Conservation (phyloP, 2,113 vertebrate genomes). For the Eupsittula cactorum region DNA sequence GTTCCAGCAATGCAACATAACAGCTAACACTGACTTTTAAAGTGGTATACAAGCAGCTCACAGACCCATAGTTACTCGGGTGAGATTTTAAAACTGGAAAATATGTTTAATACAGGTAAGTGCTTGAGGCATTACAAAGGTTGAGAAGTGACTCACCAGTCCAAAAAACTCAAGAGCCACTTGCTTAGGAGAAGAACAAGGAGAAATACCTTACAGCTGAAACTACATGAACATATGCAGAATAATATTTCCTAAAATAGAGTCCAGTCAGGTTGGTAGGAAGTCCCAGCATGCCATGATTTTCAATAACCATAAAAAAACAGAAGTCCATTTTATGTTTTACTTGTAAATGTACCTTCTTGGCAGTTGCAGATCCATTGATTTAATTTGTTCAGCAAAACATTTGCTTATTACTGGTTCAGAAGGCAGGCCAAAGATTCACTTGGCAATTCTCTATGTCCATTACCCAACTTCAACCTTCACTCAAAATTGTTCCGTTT, state of each 20-base stretch:
- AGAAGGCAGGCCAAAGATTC: constrained; percentile 21
- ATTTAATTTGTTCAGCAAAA: background rate
- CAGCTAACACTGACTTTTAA: background rate
- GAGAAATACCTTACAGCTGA: background rate
- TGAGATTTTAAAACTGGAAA: background rate
- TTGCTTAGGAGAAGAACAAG: background rate
- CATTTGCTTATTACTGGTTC: background rate
- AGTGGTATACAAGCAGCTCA: too few relatives aligned
- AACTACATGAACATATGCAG: background rate
- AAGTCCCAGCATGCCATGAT: background rate
- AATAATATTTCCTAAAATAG: background rate
- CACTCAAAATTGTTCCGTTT: background rate
- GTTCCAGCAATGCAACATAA: background rate
- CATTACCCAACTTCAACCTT: background rate
- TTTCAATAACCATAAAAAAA: background rate
- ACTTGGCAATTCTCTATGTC: background rate
- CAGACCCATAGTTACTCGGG: background rate
- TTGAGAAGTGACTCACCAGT: background rate
- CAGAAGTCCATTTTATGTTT: background rate
- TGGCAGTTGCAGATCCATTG: constrained; percentile 1
- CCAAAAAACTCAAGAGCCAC: background rate
- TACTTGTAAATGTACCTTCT: constrained; percentile 5
- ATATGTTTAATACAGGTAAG: background rate
- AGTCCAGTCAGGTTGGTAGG: background rate
- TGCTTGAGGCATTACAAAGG: background rate